Base-by-base conservation (phyloP, 1,140 invertebrate species). In the Ips nitidus region DNA sequence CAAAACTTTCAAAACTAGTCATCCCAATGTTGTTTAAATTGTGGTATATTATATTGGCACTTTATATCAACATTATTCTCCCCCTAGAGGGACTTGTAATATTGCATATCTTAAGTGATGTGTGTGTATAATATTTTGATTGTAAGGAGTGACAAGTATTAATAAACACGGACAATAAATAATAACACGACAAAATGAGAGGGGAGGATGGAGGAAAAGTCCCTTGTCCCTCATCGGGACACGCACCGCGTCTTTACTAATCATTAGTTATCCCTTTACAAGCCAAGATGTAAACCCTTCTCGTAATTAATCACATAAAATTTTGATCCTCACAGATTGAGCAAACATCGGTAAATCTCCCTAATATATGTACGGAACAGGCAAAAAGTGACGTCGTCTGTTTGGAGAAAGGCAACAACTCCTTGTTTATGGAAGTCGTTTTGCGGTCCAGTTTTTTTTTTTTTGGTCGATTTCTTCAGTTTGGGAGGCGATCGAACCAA, bases 201-300 rank as follows among this genome's bases (percentile, higher is more conserved):
- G 41, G 36, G 52, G 57, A 53, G 52, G 41, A 39, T 45, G 60
- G 53, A 37, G 68, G 61, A 40, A 66, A 71, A 66, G 64, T 71
- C 69, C 63, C 69, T 56, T 66, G 69, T 71, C 69, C 69, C 62
- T 66, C 63, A 66, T 50, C 52, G 63, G 63, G 69, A 71, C 69
- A 71, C 69, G 69, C 69, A 71, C 69, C 62, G 63, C 69, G 69
- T 71, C 69, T 71, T 71, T 71, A 71, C 69, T 66, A 71, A 71
- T 71, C 69, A 71, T 71, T 71, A 71, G 69, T 71, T 71, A 71
- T 71, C 69, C 69, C 63, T 71, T 55, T 71, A 71, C 64, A 70
- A 71, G 69, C 69, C 69, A 71, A 71, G 69, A 71, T 71, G 62
- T 71, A 71, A 71, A 71, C 69, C 69, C 69, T 71, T 71, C 64